A percentile compares a stretch with the other conserved stretches of the same genome.
These are phyloP conservation scores for Cochlearius cochlearius DNA, from an alignment of 2,113 vertebrate genomes.

Conservation along the genomic window DNA sequence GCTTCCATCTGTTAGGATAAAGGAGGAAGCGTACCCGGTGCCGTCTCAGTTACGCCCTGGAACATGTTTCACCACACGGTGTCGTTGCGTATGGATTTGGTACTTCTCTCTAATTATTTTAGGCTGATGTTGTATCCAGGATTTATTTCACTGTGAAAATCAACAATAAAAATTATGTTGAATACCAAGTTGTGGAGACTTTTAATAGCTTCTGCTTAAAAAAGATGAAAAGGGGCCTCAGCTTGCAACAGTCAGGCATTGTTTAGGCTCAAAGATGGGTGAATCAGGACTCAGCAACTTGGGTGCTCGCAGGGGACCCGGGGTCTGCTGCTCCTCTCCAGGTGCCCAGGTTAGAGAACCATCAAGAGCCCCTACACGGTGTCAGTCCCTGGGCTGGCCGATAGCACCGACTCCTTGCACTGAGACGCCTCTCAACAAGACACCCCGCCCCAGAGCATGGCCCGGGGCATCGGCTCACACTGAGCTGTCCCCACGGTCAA, in stretches of 20 bases:
- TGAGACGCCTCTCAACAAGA: background rate
- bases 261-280: background rate
- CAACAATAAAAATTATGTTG: constrained; percentile 1
- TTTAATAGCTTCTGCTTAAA: background rate
- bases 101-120: background rate
- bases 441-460: rapidly evolving
- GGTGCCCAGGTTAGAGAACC: background rate
- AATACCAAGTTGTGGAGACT: background rate
- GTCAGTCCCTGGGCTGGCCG: rapidly evolving
- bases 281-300: background rate
- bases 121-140: background rate
- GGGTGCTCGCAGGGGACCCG: rapidly evolving
- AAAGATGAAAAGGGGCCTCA: background rate
- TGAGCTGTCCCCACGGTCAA: rapidly evolving
- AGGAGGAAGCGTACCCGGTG: background rate
- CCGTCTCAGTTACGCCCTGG: background rate
- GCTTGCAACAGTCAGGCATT: rapidly evolving
- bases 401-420: background rate
- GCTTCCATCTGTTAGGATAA: background rate
- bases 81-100: background rate
- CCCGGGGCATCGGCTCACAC: rapidly evolving
- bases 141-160: constrained; percentile 1
- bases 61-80: background rate
- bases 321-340: background rate
- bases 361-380: background rate